These are phyloP conservation scores for Cetoscarus ocellatus DNA, from an alignment of 2,797 vertebrate genomes.

Conservation along the genomic window DNA sequence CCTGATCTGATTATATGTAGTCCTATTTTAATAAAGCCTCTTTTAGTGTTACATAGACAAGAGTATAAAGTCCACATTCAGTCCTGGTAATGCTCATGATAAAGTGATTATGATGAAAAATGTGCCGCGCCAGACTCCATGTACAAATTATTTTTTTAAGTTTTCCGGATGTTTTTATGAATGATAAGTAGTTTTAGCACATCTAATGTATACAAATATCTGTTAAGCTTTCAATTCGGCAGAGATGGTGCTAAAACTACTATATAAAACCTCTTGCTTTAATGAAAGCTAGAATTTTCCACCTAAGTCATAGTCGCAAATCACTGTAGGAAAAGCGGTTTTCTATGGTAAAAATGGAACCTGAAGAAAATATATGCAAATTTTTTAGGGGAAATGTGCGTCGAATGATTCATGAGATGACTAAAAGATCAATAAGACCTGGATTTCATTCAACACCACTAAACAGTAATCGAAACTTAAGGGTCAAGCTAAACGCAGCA, in stretches of 20 bases:
- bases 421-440: accelerated
- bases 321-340: not conserved
- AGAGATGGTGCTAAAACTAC: not conserved
- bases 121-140: not conserved
- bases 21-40: not conserved
- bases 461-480: accelerated
- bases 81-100: not conserved
- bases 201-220: no score
- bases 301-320: no score
- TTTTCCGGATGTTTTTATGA: no score
- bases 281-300: not conserved
- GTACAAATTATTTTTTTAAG: no score
- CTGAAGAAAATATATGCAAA: no score
- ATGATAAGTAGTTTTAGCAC: no score
- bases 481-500: not conserved
- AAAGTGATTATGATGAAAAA: not conserved
- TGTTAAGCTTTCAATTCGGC: not conserved
- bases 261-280: accelerated
- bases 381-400: not conserved
- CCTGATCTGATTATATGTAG: accelerated
- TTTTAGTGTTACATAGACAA: not conserved
- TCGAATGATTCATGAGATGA: not conserved
- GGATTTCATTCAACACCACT: accelerated
- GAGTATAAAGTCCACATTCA: not conserved
- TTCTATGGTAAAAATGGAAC: not conserved